Percentiles rank a stretch among this genome's conserved stretches.
Conservation (phyloP, 2,113 vertebrate species). For the Noctilio leporinus region DNA sequence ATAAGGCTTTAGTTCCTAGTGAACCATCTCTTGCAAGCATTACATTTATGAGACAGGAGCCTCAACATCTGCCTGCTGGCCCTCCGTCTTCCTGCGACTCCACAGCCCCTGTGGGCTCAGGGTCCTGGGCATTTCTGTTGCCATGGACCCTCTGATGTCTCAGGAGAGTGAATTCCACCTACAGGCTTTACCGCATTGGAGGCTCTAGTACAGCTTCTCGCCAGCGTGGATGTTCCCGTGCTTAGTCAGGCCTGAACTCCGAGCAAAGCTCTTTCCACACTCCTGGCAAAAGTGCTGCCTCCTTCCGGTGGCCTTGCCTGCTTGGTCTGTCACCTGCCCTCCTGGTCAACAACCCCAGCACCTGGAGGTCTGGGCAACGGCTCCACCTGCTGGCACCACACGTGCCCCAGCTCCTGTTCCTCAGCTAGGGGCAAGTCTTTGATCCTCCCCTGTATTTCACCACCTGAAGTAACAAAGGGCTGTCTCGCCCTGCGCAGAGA, state of each 20-base stretch:
- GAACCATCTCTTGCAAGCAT: slow-evolving; percentile 58
- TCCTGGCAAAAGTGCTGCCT: slow-evolving; percentile 12
- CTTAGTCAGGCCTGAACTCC: slow-evolving; percentile 56
- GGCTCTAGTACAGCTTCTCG: slow-evolving; percentile 38
- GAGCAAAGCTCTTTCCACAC: slow-evolving; percentile 60
- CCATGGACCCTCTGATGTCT: slow-evolving; percentile 53
- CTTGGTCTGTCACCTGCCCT: slow-evolving; percentile 10
- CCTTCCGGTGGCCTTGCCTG: background rate
- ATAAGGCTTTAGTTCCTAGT: slow-evolving; percentile 6
- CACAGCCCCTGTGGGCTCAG: background rate
- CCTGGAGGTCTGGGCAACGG: background rate
- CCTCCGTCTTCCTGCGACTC: background rate
- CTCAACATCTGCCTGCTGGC: background rate
- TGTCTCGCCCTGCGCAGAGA: background rate
- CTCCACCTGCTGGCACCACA: background rate
- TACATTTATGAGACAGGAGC: slow-evolving; percentile 25
- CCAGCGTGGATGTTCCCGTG: slow-evolving; percentile 55
- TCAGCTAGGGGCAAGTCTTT: background rate
- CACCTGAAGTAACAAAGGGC: slow-evolving; percentile 40
- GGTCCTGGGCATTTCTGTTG: background rate
- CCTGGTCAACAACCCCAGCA: background rate
- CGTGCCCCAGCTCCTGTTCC: background rate
- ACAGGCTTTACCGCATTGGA: slow-evolving; percentile 39
- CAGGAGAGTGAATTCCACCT: slow-evolving; percentile 52
- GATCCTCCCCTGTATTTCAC: background rate